Evolutionary conservation across 2,888 invertebrate species (phyloP).

Genomic region (Mylabris sibirica): DNA sequence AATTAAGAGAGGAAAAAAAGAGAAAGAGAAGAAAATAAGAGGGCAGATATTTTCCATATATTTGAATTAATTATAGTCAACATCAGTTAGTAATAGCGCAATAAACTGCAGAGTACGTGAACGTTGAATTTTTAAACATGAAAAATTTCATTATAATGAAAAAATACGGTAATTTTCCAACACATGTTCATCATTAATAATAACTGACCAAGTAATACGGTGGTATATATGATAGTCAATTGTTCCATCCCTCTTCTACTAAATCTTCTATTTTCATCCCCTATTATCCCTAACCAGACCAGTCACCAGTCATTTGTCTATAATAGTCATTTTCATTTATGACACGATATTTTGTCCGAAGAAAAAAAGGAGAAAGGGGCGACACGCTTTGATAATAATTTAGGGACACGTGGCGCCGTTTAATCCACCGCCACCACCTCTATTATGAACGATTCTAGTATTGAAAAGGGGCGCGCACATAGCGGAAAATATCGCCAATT

Average conservation of each 20-base stretch:
- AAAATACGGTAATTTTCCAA: background rate
- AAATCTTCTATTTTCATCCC: slow-evolving; percentile 4
- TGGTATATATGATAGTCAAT: slow-evolving; percentile 14
- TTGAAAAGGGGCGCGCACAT: background rate
- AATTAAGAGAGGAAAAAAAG: no score
- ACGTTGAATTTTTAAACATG: no score
- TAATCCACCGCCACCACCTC: background rate
- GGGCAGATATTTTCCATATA: background rate
- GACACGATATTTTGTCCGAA: slow-evolving; percentile 8
- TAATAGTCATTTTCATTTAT: slow-evolving; percentile 19
- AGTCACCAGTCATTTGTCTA: slow-evolving; percentile 21
- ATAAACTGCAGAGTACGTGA: background rate
- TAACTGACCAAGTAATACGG: slow-evolving; percentile 15
- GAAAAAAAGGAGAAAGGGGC: background rate
- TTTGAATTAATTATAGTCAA: background rate
- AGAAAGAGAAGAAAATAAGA: background rate
- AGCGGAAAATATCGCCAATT: background rate
- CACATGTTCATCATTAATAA: slow-evolving; percentile 19
- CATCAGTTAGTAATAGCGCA: background rate
- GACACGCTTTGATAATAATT: slow-evolving; percentile 3
- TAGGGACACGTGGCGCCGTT: slow-evolving; percentile 10
- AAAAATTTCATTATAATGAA: no score
- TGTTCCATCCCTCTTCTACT: slow-evolving; percentile 20
- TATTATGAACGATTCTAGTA: background rate
- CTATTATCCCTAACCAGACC: slow-evolving; percentile 16